Base-by-base conservation (phyloP, 2,797 vertebrate genomes). In the Lepus townsendii region DNA sequence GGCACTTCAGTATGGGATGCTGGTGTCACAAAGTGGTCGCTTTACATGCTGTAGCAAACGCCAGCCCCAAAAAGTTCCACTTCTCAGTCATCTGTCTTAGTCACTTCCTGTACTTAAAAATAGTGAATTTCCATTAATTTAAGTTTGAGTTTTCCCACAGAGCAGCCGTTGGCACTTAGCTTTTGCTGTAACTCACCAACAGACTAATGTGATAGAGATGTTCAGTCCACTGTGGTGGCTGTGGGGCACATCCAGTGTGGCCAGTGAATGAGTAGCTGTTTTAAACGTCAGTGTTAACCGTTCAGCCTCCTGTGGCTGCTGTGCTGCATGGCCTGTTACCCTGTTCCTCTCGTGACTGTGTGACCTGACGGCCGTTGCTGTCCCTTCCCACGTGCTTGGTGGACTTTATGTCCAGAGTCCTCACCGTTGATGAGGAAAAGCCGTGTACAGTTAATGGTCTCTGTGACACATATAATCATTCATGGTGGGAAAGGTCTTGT, bases 41-140 rank as follows among this genome's bases (percentile, higher is more conserved):
- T 16, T 16, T 16, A 57, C 19, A 7, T 57, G 5, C 54, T 57
- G 54, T 57, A 20, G 4, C 54, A 20, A 57, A 20, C 19, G 17
- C 14, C 2, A 20, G 54, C 54, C 38, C 87, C 16, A 35, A 16
- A 72, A 76, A 73, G 12, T 71, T 89, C 24, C 5, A 38, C 80
- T 68, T 82, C 20, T 92, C 84, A 68, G 78, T 88, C 27, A n/a
- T 88, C 80, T 76, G 27, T 27, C 79, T 76, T 2, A 3, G 7
- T 83, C 30, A 75, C 80, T 92, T 90, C 24, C 71, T 93, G 79
- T 3, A 6, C 57, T 96, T 77, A 19, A 83, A 47, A 77, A 84
- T 71, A 35, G 12, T 22, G n/a, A 83, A 22, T 47, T 94, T 90
- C 42, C 63, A 27, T 84, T 85, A 42, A 72, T 83, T 60, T 63